Percentiles rank a stretch among this genome's conserved stretches.
Evolutionary conservation across 2,113 vertebrate genomes (phyloP).

Genomic region (Oxyura jamaicensis): DNA sequence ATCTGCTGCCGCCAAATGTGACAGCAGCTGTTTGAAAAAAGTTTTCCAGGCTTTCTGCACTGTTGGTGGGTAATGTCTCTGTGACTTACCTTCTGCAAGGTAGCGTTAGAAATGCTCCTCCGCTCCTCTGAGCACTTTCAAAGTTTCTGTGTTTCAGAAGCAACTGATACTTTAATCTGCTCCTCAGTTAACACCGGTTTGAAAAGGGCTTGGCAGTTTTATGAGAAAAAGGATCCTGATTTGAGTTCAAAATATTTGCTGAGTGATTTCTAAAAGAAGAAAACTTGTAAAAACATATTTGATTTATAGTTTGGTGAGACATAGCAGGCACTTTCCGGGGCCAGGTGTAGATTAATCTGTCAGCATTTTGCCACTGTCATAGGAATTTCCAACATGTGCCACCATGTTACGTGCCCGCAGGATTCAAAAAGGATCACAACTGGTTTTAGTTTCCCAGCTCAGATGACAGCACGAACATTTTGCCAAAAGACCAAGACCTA

Average conservation of each 20-base stretch:
- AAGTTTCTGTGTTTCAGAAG: neutral
- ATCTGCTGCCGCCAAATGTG: neutral
- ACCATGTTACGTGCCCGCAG: conserved; percentile 10
- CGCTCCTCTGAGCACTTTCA: neutral
- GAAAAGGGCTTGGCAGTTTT: neutral
- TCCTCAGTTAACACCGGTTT: neutral
- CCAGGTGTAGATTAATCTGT: conserved; percentile 61
- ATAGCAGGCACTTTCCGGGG: neutral
- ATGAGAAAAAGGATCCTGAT: conserved; percentile 18
- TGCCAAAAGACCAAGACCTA: neutral
- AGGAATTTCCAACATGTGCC: conserved; percentile 65
- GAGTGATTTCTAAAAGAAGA: conserved; percentile 66
- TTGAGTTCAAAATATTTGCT: conserved; percentile 17
- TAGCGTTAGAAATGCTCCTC: neutral
- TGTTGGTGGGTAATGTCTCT: neutral
- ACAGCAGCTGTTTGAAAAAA: neutral
- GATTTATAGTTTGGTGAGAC: conserved; percentile 21
- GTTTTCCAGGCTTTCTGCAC: neutral
- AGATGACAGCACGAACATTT: conserved; percentile 24
- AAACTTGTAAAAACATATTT: conserved; percentile 47
- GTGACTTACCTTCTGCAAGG: neutral
- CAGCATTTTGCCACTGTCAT: conserved; percentile 13
- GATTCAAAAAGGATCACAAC: neutral
- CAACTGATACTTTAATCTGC: conserved; percentile 13
- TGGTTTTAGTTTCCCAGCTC: conserved; percentile 55